Percentiles rank a stretch among this genome's conserved stretches.
Evolutionary conservation across 64 coral and sea anemone genomes (phyloP).

Genomic region (Montipora efflorescens): DNA sequence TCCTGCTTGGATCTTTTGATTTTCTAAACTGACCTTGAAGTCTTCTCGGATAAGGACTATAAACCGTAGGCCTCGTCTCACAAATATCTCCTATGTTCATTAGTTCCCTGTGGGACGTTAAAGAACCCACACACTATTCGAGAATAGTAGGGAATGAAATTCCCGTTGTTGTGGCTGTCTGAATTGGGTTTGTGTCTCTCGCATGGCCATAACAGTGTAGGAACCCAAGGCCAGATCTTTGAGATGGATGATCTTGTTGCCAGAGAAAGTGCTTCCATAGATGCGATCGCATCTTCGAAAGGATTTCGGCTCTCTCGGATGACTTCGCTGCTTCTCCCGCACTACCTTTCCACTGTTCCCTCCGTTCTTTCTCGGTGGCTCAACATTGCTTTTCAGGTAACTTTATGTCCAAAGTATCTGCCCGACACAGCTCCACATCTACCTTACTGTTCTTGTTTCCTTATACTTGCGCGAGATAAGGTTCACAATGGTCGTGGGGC

Average conservation of each 20-base stretch:
- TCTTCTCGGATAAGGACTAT: too few relatives aligned
- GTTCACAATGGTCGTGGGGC: slow-evolving; percentile 42
- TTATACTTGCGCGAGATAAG: slow-evolving; percentile 41
- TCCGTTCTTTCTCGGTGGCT: not conserved
- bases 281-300: slow-evolving; percentile 32
- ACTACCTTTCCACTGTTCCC: not conserved
- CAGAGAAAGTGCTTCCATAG: slow-evolving; percentile 24
- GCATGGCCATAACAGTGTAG: slow-evolving; percentile 4
- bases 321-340: not conserved
- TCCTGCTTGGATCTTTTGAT: slow-evolving; percentile 20
- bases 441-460: not conserved
- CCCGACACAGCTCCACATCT: slow-evolving; percentile 1
- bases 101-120: too few relatives aligned
- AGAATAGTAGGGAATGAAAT: too few relatives aligned
- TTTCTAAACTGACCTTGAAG: slow-evolving; percentile 1
- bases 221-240: slow-evolving; percentile 10
- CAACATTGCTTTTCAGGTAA: too few relatives aligned
- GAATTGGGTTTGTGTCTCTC: not conserved
- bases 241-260: slow-evolving; percentile 37
- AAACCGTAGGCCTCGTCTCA: too few relatives aligned
- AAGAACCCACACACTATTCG: too few relatives aligned
- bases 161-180: too few relatives aligned
- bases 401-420: not conserved
- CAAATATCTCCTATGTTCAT: too few relatives aligned
- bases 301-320: slow-evolving; percentile 52